Evolutionary conservation across 2,113 vertebrate genomes (phyloP).

Genomic region (Colius striatus): DNA sequence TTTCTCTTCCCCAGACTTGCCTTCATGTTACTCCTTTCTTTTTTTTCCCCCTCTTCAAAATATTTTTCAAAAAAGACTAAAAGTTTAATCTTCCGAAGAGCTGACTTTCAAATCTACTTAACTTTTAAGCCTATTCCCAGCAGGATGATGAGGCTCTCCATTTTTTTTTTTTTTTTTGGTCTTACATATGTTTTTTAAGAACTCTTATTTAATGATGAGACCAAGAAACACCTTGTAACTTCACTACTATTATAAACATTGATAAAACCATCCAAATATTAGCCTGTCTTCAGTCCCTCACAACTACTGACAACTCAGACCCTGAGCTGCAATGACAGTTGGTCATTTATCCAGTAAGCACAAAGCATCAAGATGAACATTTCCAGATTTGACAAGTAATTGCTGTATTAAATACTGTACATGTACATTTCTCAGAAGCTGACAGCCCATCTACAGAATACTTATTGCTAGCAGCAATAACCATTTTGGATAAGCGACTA

Average conservation of each 20-base stretch:
- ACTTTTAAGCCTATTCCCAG: background rate
- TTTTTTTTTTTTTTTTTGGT: background rate
- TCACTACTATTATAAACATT: background rate
- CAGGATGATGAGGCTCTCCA: background rate
- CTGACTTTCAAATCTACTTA: background rate
- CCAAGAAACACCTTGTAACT: background rate
- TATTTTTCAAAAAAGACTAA: background rate
- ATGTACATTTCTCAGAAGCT: background rate
- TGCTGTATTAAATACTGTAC: background rate
- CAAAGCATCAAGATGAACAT: background rate
- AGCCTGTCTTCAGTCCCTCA: background rate
- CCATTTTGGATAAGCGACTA: background rate
- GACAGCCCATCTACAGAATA: background rate
- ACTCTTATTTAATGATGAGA: background rate
- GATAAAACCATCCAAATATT: background rate
- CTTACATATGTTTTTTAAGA: background rate
- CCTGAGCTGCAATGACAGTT: background rate
- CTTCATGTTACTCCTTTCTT: background rate
- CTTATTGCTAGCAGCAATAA: conserved; percentile 14
- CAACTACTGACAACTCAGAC: background rate
- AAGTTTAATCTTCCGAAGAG: background rate
- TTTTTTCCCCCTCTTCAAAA: background rate
- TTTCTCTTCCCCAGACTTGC: background rate
- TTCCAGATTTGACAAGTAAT: conserved; percentile 25
- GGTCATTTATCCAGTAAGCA: background rate